These are phyloP conservation scores for Ophioninae sp. DNA, from an alignment of 2,888 invertebrate genomes.

Conservation along the genomic window DNA sequence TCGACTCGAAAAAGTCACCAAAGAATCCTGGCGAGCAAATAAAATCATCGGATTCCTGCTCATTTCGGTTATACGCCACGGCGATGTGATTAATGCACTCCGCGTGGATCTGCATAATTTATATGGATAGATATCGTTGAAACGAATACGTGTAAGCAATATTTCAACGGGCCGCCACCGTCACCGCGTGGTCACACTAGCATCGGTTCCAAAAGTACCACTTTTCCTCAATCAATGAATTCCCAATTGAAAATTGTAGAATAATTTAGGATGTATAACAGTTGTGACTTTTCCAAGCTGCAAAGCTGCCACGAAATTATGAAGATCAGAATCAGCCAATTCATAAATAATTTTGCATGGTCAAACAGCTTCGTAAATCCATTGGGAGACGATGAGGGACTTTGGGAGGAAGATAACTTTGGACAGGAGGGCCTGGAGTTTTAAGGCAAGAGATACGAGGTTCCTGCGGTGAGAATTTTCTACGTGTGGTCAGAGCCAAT, in stretches of 20 bases:
- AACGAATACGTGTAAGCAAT: slow-evolving; percentile 62
- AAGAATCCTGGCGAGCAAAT: slow-evolving; percentile 62
- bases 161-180: slow-evolving; percentile 58
- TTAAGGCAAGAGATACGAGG: slow-evolving; percentile 53
- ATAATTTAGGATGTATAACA: slow-evolving; percentile 1
- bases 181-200: slow-evolving; percentile 1
- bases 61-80: slow-evolving; percentile 60
- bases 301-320: not conserved
- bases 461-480: slow-evolving; percentile 63
- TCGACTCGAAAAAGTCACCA: not conserved
- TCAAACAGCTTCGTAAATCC: slow-evolving; percentile 42
- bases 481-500: slow-evolving; percentile 47
- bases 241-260: slow-evolving; percentile 17
- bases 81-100: slow-evolving; percentile 70
- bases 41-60: slow-evolving; percentile 67
- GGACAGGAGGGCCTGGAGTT: slow-evolving; percentile 40
- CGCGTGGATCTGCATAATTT: slow-evolving; percentile 70
- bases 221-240: not conserved
- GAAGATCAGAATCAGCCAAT: slow-evolving; percentile 12
- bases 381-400: slow-evolving; percentile 44
- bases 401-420: slow-evolving; percentile 44
- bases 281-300: not conserved
- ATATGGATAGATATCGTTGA: slow-evolving; percentile 68
- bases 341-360: slow-evolving; percentile 41
- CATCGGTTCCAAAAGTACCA: not conserved